These are phyloP conservation scores for Dysidea cf. avara DNA, from an alignment of 37 sponge, comb jelly and placozoan species.

Conservation along the genomic window DNA sequence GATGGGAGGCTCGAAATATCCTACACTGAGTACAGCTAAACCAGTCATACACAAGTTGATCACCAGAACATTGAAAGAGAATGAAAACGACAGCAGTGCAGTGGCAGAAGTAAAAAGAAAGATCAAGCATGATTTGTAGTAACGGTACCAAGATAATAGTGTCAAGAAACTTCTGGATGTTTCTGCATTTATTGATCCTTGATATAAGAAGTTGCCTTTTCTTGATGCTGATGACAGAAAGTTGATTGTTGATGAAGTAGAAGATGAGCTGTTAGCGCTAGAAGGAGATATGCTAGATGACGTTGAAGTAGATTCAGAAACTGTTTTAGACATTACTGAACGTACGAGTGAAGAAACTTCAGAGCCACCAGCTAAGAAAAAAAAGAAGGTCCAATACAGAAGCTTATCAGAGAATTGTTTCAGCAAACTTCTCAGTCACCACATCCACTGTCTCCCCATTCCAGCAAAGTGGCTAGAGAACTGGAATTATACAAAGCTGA, in stretches of 20 bases:
- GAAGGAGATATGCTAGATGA: too few relatives aligned
- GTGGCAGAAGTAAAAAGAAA: background rate
- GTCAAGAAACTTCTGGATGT: background rate
- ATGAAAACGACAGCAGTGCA: background rate
- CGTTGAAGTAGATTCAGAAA: too few relatives aligned
- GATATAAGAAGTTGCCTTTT: slow-evolving; percentile 12
- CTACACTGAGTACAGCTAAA: background rate
- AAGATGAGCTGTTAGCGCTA: background rate
- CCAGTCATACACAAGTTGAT: slow-evolving; percentile 10
- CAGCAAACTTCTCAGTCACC: too few relatives aligned
- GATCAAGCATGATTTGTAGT: slow-evolving; percentile 1
- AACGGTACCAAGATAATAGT: background rate
- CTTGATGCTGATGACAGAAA: background rate
- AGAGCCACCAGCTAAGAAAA: too few relatives aligned
- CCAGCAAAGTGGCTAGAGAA: too few relatives aligned
- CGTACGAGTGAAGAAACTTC: too few relatives aligned
- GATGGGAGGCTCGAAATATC: slow-evolving; percentile 3
- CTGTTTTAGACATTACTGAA: too few relatives aligned
- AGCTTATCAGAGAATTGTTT: too few relatives aligned
- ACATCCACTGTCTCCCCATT: too few relatives aligned
- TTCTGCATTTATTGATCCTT: slow-evolving; percentile 4
- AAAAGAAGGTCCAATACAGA: too few relatives aligned
- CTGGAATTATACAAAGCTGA: background rate
- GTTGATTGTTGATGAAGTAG: background rate
- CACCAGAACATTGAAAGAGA: background rate